A percentile compares a stretch with the other conserved stretches of the same genome.
Conservation (phyloP, 2,113 vertebrate species). For the Vireo altiloquus region DNA sequence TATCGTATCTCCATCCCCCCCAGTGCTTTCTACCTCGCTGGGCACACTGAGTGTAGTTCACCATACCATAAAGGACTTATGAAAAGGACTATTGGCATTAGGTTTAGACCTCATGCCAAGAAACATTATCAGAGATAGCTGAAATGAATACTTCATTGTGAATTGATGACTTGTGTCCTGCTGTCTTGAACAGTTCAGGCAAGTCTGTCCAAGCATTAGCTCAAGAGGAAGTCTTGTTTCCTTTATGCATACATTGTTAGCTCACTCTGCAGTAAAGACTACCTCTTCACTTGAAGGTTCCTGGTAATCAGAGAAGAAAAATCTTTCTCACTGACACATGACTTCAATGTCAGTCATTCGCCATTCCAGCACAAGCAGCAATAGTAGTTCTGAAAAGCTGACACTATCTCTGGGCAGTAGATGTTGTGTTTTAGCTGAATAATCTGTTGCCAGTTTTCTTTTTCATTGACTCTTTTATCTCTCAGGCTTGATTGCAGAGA, state of each 20-base stretch:
- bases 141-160: not conserved
- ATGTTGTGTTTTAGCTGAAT: not conserved
- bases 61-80: not conserved
- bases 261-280: not conserved
- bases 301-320: not conserved
- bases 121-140: not conserved
- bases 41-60: not conserved
- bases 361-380: not conserved
- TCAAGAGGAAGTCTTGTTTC: not conserved
- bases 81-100: not conserved
- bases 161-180: not conserved
- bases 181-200: not conserved
- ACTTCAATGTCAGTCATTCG: not conserved
- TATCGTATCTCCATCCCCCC: rapidly evolving
- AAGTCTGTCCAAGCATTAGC: not conserved
- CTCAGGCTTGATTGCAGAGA: not conserved
- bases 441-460: not conserved
- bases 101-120: not conserved
- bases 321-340: not conserved
- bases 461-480: not conserved
- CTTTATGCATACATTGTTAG: not conserved
- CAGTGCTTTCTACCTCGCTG: not conserved
- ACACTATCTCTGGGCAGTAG: not conserved
- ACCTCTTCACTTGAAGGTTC: not conserved
- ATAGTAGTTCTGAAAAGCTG: not conserved